These are phyloP conservation scores for Rhyacophila brunnea DNA, from an alignment of 1,140 invertebrate genomes.

Conservation along the genomic window DNA sequence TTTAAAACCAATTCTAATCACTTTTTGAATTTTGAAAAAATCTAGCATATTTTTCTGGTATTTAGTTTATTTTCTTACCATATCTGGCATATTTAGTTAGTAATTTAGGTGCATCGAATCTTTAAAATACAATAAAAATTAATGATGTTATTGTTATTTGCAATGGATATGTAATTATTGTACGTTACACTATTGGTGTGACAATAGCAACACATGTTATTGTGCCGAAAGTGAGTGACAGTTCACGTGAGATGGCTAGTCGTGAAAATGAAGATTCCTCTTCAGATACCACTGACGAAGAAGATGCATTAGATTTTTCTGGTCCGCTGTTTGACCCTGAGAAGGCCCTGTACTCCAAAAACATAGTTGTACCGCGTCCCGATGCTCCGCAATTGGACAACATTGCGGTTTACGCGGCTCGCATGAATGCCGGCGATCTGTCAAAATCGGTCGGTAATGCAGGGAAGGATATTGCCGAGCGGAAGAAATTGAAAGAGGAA, in stretches of 20 bases:
- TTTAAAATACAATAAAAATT: too few relatives aligned
- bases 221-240: conserved; percentile 16
- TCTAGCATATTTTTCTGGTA: too few relatives aligned
- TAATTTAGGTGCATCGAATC: too few relatives aligned
- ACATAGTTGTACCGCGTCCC: conserved; percentile 47
- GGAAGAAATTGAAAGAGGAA: conserved; percentile 1
- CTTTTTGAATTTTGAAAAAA: too few relatives aligned
- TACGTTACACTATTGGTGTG: too few relatives aligned
- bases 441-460: conserved; percentile 10
- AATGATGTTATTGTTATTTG: too few relatives aligned
- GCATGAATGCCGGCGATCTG: conserved; percentile 15
- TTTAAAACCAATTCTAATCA: too few relatives aligned
- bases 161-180: too few relatives aligned
- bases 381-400: conserved; percentile 58
- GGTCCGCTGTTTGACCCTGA: conserved; percentile 63
- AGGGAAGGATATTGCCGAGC: not conserved
- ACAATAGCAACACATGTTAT: not conserved
- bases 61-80: too few relatives aligned
- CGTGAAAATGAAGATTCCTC: not conserved
- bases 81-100: too few relatives aligned
- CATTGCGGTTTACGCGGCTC: conserved; percentile 52
- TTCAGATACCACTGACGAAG: not conserved
- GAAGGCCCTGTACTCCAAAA: conserved; percentile 57
- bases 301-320: conserved; percentile 44
- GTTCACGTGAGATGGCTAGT: conserved; percentile 1